Evolutionary conservation across 1,140 invertebrate species (phyloP), one percentile per base, ranked within the genome.

Genomic region (Scylla paramamosain): DNA sequence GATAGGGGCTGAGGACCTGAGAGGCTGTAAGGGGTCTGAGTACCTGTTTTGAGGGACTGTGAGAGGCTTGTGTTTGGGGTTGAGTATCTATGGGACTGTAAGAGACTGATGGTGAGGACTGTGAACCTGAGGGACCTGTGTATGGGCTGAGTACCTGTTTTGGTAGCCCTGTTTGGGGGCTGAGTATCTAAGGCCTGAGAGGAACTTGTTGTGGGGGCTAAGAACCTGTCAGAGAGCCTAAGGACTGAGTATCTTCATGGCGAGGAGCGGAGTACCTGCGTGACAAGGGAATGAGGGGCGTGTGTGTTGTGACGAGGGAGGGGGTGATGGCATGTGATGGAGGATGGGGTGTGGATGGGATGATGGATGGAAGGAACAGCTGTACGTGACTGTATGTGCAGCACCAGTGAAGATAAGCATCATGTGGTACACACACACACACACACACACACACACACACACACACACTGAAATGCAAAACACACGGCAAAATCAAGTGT

Each of bases 371-470:
- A n/a, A n/a, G n/a, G 20, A 67, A 67, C 7, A 25, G 59, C 59
- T 67, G 59, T 4, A 67, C 59, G 59, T 67, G 67, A 3, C 20
- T 77, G 67, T 77, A 20, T 59, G 52, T 59, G 52, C 16, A 20
- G 16, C 16, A 77, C 20, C 67, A 77, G n/a, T 77, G 67, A 77
- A 77, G 6, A 77, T 7, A 77, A 20, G 20, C 12, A 77, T n/a
- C 67, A 77, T 20, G n/a, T 77, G 1, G 2, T 77, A n/a, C 67
- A 20, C 67, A n/a, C 67, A n/a, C 67, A n/a, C 67, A 25, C 20
- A 77, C 67, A 77, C 67, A 77, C 67, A 77, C 67, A 77, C 67
- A 77, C 67, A n/a, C 67, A 77, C 67, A 77, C 25, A n/a, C 67
- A 77, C 67, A 77, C 67, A 77, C 67, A 77, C 20, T n/a, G 6